Evolutionary conservation across 2,797 vertebrate species (phyloP).

Genomic region (Muscicapa comitata): DNA sequence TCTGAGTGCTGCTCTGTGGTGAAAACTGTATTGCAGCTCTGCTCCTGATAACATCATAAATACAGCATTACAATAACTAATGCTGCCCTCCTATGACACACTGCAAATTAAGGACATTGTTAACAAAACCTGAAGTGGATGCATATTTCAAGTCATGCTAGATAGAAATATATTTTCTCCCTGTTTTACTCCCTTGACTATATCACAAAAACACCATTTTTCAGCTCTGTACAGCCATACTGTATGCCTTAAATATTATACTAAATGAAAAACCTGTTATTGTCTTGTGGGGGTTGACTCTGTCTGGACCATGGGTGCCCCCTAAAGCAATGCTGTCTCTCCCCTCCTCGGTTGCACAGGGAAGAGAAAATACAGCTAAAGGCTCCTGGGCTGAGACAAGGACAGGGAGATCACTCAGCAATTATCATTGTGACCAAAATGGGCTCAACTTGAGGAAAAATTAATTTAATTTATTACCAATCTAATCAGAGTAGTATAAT

Average conservation of each 20-base stretch:
- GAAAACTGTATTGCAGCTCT: not conserved
- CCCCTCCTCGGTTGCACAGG: not conserved
- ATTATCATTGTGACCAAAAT: not conserved
- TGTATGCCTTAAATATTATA: not conserved
- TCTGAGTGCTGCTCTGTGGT: not conserved
- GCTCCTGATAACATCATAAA: constrained; percentile 35
- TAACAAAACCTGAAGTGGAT: constrained; percentile 64
- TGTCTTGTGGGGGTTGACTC: not conserved
- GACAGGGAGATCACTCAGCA: not conserved
- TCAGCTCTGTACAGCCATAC: not conserved
- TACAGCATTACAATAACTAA: constrained; percentile 48
- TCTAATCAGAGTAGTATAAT: not conserved
- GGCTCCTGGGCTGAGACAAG: not conserved
- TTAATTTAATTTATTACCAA: not conserved
- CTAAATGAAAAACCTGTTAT: constrained; percentile 30
- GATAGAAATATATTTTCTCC: constrained; percentile 17
- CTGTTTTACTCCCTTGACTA: not conserved
- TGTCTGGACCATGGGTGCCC: not conserved
- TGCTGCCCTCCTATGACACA: constrained; percentile 52
- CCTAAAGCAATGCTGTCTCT: not conserved
- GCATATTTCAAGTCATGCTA: constrained; percentile 5
- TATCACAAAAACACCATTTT: constrained; percentile 18
- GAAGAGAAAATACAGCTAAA: not conserved
- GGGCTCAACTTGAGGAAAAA: not conserved
- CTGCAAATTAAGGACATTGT: constrained; percentile 64